Evolutionary conservation across 2,888 invertebrate species (phyloP).

Genomic region (Sarcophaga variegata): DNA sequence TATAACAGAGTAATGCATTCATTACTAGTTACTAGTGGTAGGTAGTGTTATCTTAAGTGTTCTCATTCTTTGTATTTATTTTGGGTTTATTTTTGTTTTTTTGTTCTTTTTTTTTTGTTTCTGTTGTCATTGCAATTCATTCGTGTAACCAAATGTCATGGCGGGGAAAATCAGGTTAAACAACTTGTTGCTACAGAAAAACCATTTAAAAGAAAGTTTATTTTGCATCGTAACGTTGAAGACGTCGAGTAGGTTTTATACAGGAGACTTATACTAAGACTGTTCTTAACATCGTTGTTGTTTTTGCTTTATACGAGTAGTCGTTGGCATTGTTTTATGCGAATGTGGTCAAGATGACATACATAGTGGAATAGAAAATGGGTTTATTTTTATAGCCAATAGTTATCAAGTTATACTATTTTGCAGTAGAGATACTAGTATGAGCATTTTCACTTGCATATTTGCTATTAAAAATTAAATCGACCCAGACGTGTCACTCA

Average conservation of each 20-base stretch:
- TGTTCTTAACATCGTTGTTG: slow-evolving; percentile 42
- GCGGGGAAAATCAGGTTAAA: slow-evolving; percentile 66
- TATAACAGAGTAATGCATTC: background rate
- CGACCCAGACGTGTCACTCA: too few relatives aligned
- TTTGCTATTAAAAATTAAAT: too few relatives aligned
- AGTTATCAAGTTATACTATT: slow-evolving; percentile 1
- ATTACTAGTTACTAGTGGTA: background rate
- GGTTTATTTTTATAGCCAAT: slow-evolving; percentile 20
- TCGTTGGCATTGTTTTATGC: slow-evolving; percentile 12
- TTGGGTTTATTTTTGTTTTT: background rate
- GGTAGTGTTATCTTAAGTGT: slow-evolving; percentile 46
- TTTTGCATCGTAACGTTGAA: slow-evolving; percentile 37
- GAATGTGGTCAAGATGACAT: slow-evolving; percentile 61
- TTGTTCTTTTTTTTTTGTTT: slow-evolving; percentile 12
- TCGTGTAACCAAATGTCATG: slow-evolving; percentile 50
- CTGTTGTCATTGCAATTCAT: slow-evolving; percentile 53
- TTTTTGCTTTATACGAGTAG: background rate
- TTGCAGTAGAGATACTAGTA: too few relatives aligned
- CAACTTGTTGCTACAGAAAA: slow-evolving; percentile 61
- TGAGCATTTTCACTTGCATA: too few relatives aligned
- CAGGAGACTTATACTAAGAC: background rate
- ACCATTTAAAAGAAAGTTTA: slow-evolving; percentile 59
- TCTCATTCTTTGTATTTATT: slow-evolving; percentile 48
- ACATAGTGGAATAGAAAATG: slow-evolving; percentile 54
- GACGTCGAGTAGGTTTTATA: slow-evolving; percentile 27